Evolutionary conservation across 2,797 vertebrate species (phyloP), one percentile per base, ranked within the genome.

Genomic region (Mareca penelope): DNA sequence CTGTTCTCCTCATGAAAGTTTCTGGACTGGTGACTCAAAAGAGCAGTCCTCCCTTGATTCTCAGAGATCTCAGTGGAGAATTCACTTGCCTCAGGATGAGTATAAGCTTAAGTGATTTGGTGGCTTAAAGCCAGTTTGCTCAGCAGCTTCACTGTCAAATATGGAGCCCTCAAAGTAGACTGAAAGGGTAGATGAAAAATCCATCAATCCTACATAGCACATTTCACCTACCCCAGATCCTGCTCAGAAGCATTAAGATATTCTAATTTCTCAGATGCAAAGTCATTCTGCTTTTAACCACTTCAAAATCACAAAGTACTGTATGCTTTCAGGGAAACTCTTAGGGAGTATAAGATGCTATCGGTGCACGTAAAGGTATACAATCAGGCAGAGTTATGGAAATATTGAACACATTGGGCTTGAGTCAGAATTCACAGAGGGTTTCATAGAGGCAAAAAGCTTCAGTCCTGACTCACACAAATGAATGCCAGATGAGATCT

Each of bases 241-340:
- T 70, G 15, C 12, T 92, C 24, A 83, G 63, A 89, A 4, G n/a
- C 90, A 94, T 89, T 95, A 93, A 71, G 59, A 9, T 55, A 56
- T 68, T 80, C 80, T 89, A 35, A 83, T 88, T 91, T 95, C 61
- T 85, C 65, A 83, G 46, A 90, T 78, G 90, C 95, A 79, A 92
- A 95, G 89, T 95, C 93, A 95, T 92, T 80, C 79, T 76, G 73
- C 76, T 92, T 82, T 93, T 87, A 89, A 71, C 72, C 12, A 42
- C 77, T 89, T 65, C 35, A 69, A 65, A 68, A 61, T 61, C 68
- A 68, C 26, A 35, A 65, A 84, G 67, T 80, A 69, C 35, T 14
- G 7, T 13, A 64, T 8, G 71, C 87, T 90, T 93, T 72, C 85
- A 95, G 89, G 52, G 50, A 85, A 93, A 80, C 56, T 75, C 48